A percentile compares a stretch with the other conserved stretches of the same genome.
Evolutionary conservation across 2,113 vertebrate species (phyloP).

Genomic region (Tychaedon coryphoeus): DNA sequence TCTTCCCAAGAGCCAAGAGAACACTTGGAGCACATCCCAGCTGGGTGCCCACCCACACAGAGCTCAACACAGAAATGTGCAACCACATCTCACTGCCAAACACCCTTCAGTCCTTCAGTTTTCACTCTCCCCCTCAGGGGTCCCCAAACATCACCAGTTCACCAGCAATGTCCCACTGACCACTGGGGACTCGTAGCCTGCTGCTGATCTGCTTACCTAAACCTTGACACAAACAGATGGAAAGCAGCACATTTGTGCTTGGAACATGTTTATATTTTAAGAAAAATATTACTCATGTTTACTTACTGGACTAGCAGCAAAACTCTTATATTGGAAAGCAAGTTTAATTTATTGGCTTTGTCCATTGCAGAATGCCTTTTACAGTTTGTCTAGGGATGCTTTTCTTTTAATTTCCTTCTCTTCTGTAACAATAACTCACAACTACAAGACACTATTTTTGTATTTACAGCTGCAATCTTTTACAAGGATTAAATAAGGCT

Average conservation of each 20-base stretch:
- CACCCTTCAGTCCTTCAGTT: background rate
- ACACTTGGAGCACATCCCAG: rapidly evolving
- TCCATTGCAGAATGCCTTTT: background rate
- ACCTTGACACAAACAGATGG: background rate
- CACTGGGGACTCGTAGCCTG: background rate
- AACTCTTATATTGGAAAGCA: background rate
- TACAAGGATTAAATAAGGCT: background rate
- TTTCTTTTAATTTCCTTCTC: background rate
- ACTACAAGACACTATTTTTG: background rate
- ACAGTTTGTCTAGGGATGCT: background rate
- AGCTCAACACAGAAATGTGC: rapidly evolving
- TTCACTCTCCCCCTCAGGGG: background rate
- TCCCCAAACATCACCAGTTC: background rate
- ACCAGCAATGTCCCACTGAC: background rate
- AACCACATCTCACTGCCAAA: background rate
- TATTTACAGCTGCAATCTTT: background rate
- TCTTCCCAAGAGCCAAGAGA: background rate
- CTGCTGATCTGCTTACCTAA: background rate
- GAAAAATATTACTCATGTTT: background rate
- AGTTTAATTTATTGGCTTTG: background rate
- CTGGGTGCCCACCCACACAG: rapidly evolving
- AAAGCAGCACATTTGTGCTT: background rate
- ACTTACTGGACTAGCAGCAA: background rate
- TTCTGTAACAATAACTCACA: background rate
- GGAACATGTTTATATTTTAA: background rate